Conservation (phyloP, 2,113 vertebrate species). For the Poeciliopsis retropinna region DNA sequence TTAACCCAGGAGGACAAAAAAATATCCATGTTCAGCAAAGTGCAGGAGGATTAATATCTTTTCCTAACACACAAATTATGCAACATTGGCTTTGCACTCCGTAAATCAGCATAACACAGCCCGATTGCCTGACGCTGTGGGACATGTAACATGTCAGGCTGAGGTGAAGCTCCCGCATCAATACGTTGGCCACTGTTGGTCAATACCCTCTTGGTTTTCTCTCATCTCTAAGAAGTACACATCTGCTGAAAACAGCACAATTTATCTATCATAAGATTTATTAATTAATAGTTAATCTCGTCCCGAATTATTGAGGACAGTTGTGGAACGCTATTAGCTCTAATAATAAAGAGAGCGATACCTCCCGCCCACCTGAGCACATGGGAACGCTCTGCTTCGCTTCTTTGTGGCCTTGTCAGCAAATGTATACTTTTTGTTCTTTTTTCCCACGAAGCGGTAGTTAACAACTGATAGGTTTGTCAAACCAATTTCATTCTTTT, state of each 20-base stretch:
- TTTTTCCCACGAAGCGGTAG: constrained; percentile 68
- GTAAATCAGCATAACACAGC: constrained; percentile 68
- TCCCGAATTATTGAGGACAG: constrained; percentile 80
- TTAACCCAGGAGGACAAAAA: constrained; percentile 67
- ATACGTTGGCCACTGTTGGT: constrained; percentile 62
- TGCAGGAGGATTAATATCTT: constrained; percentile 67
- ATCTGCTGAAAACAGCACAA: constrained; percentile 80
- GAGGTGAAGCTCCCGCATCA: constrained; percentile 51
- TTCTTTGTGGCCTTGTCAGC: constrained; percentile 79
- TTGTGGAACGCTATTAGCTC: constrained; percentile 80
- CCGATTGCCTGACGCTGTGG: constrained; percentile 38
- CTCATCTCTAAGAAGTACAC: constrained; percentile 64
- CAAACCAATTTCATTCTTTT: constrained; percentile 82
- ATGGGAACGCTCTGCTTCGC: constrained; percentile 55
- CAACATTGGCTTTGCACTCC: constrained; percentile 60
- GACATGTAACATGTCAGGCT: constrained; percentile 54
- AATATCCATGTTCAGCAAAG: constrained; percentile 55
- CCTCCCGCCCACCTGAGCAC: constrained; percentile 78
- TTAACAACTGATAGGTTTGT: constrained; percentile 84
- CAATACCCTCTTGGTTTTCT: constrained; percentile 61
- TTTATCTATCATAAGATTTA: constrained; percentile 79
- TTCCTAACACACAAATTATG: constrained; percentile 72
- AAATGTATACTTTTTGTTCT: constrained; percentile 79
- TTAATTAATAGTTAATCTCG: constrained; percentile 82
- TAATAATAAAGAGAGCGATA: constrained; percentile 79